Base-by-base conservation (phyloP, 2,888 invertebrate species). In the Nomada fabriciana region DNA sequence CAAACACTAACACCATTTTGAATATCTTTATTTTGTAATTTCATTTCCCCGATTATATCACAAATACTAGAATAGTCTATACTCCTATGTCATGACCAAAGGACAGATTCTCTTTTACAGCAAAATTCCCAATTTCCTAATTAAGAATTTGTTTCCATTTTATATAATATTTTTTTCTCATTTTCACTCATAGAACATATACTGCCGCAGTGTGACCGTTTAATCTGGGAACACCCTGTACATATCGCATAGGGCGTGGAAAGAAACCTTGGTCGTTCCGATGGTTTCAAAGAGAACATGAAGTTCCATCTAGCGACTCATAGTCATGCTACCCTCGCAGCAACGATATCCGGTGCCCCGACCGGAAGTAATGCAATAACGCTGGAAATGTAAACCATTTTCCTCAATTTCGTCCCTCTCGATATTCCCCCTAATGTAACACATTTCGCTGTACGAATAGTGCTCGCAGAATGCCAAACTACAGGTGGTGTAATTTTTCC, bases 371-470 rank as follows among this genome's bases (percentile, higher is more conserved):
- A 72, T 18, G 55, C 52, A 65, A 79, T 79, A 67, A 69, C 83
- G 69, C 65, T 65, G 63, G 74, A 83, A 75, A 83, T 79, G 76
- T 61, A 74, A 75, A 75, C 61, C 59, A 72, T 86, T 83, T 63
- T 72, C 72, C 83, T 69, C 78, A 85, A 82, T 85, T 84, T 70
- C 52, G 36, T 55, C 53, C 13, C 23, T 15, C 9, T 15, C 29
- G 7, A 25, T 74, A 20, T 43, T 53, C 15, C 9, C 23, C 1
- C 52, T 15, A 23, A n/a, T 2, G 20, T 50, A 63, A 74, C 63
- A 63, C 53, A 47, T 68, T 53, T 55, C 50, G 9, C 43, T 25
- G 71, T 11, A 59, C 55, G 53, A 42, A 53, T 69, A 76, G 72
- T 59, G 73, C 29, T 55, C 1, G n/a, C 13, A 43, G 55, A 29